A percentile compares a stretch with the other conserved stretches of the same genome.
phyloP scores from a whole-genome alignment of 2,797 vertebrate genomes.

The Dermochelys coriacea region DNA sequence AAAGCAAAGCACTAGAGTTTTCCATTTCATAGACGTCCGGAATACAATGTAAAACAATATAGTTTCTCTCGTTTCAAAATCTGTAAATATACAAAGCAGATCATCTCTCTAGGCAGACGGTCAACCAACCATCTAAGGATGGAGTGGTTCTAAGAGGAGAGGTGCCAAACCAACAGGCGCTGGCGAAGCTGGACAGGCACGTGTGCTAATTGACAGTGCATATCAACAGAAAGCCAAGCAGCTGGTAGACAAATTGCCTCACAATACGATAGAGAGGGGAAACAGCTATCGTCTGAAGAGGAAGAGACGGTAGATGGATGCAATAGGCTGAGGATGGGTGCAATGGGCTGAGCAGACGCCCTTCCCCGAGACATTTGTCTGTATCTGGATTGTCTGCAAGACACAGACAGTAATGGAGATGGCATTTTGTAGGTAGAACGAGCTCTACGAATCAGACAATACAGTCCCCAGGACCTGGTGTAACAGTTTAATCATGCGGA shows the following conservation, averaged over 20 bases:
- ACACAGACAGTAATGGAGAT: slow-evolving; percentile 63
- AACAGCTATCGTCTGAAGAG: not conserved
- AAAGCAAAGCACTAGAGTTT: not conserved
- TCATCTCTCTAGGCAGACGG: not conserved
- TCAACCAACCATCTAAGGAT: not conserved
- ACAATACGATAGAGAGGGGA: not conserved
- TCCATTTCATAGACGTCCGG: not conserved
- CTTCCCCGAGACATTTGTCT: slow-evolving; percentile 34
- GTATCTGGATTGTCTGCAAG: not conserved
- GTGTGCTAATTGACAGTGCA: accelerated
- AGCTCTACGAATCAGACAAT: slow-evolving; percentile 50
- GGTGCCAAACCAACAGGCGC: not conserved
- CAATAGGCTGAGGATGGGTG: not conserved
- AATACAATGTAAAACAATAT: not conserved
- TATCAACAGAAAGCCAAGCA: not conserved
- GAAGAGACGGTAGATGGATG: not conserved
- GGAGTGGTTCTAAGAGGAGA: not conserved
- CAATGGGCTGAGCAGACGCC: slow-evolving; percentile 34
- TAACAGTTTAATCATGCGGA: slow-evolving; percentile 39
- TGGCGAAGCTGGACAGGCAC: not conserved
- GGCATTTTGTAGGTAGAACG: slow-evolving; percentile 72
- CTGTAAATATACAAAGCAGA: slow-evolving; percentile 1
- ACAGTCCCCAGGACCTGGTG: slow-evolving; percentile 12
- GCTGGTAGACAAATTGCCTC: not conserved
- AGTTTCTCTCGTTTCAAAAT: not conserved